Evolutionary conservation across 2,797 vertebrate genomes (phyloP).

Genomic region (Cryptoblepharus egeriae): DNA sequence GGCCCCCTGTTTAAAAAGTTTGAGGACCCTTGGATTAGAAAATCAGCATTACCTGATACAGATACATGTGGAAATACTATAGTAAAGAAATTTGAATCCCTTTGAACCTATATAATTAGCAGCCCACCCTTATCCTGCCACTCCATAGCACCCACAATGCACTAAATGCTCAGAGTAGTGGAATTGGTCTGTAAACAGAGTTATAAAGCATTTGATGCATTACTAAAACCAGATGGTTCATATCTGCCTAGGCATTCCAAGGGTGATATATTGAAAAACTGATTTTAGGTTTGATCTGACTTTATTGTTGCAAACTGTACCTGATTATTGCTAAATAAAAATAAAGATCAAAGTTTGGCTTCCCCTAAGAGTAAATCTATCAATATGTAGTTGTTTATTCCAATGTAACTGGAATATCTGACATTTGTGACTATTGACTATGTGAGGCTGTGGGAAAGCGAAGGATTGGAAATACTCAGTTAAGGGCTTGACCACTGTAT

Average conservation of each 20-base stretch:
- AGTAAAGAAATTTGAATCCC: conserved; percentile 60
- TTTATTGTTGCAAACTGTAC: conserved; percentile 48
- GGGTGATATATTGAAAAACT: conserved; percentile 59
- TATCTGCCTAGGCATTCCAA: conserved; percentile 62
- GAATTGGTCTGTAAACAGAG: too few species aligned
- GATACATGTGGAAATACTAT: conserved; percentile 60
- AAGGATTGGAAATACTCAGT: conserved; percentile 5
- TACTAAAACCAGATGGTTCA: conserved; percentile 57
- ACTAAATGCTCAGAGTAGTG: too few species aligned
- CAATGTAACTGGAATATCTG: conserved; percentile 20
- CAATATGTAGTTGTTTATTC: conserved; percentile 16
- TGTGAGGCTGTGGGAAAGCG: conserved; percentile 6
- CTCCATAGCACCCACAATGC: too few species aligned
- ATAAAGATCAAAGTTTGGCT: conserved; percentile 50
- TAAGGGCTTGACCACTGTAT: too few species aligned
- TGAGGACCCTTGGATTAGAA: too few species aligned
- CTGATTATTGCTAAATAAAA: conserved; percentile 55
- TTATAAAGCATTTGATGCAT: too few species aligned
- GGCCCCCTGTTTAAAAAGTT: too few species aligned
- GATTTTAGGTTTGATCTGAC: conserved; percentile 55
- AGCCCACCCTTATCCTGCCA: not conserved
- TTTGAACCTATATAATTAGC: conserved; percentile 45
- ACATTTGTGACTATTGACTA: conserved; percentile 1
- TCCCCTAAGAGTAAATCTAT: conserved; percentile 45
- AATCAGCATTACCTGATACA: conserved; percentile 48